Evolutionary conservation across 2,797 vertebrate species (phyloP).

Genomic region (Selene dorsalis): DNA sequence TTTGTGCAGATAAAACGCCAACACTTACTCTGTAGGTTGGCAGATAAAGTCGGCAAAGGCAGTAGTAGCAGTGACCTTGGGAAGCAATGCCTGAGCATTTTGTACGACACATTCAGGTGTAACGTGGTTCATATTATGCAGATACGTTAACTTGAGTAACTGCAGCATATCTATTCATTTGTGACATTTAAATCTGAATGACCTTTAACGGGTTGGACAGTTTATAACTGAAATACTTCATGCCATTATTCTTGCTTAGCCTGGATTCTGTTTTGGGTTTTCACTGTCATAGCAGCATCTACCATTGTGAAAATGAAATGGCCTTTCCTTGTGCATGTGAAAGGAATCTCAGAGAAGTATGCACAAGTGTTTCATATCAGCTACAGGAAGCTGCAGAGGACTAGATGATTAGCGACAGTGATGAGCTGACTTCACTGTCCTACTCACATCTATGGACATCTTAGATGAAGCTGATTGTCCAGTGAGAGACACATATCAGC

Average conservation of each 20-base stretch:
- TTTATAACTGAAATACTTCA: not conserved
- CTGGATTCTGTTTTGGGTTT: not conserved
- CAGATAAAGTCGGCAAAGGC: not conserved
- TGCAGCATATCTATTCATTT: no score
- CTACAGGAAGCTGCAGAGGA: not conserved
- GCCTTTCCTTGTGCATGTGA: conserved; percentile 1
- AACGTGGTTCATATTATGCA: not conserved
- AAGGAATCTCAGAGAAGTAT: conserved; percentile 24
- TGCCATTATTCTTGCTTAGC: not conserved
- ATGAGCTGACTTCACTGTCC: conserved; percentile 12
- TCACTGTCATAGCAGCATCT: not conserved
- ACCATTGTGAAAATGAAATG: not conserved
- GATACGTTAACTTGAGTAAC: not conserved
- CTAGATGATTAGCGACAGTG: conserved; percentile 19
- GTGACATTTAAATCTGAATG: no score
- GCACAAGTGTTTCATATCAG: conserved; percentile 26
- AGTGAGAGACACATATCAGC: not conserved
- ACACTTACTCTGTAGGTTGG: not conserved
- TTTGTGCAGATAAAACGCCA: not conserved
- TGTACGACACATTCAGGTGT: not conserved
- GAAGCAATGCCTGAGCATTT: not conserved
- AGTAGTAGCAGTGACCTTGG: not conserved
- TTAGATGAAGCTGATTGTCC: not conserved
- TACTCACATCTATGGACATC: not conserved
- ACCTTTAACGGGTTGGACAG: not conserved